Evolutionary conservation across 1,140 invertebrate genomes (phyloP).

Genomic region (Eumaeus atala): DNA sequence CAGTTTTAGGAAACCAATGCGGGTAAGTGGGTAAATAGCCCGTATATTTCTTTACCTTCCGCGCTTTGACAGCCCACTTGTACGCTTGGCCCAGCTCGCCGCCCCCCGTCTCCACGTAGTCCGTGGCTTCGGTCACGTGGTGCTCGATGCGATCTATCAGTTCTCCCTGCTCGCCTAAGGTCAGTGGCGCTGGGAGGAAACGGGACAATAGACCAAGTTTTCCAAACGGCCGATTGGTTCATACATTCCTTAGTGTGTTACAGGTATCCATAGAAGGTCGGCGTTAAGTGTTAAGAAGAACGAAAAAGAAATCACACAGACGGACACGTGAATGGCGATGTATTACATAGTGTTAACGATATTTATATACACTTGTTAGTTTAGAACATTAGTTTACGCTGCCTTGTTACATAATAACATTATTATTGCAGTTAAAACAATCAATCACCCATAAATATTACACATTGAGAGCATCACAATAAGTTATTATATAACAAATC

Average conservation of each 20-base stretch:
- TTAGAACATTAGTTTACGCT: constrained; percentile 23
- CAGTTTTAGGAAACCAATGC: constrained; percentile 18
- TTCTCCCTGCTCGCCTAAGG: constrained; percentile 83
- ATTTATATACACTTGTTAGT: constrained; percentile 29
- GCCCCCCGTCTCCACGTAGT: constrained; percentile 87
- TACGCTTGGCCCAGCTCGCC: constrained; percentile 85
- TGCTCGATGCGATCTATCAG: constrained; percentile 94
- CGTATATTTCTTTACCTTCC: constrained; percentile 89
- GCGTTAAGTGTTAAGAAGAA: constrained; percentile 38
- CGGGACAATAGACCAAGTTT: constrained; percentile 35
- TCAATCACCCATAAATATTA: not conserved
- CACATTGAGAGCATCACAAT: constrained; percentile 21
- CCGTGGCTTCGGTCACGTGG: constrained; percentile 86
- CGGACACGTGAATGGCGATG: constrained; percentile 37
- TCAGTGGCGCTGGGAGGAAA: constrained; percentile 54
- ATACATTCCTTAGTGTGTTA: constrained; percentile 49
- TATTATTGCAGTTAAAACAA: constrained; percentile 8
- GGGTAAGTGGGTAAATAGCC: constrained; percentile 4
- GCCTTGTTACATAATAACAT: constrained; percentile 49
- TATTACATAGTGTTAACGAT: constrained; percentile 25
- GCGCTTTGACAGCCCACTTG: constrained; percentile 88
- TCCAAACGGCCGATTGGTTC: constrained; percentile 54
- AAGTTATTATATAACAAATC: constrained; percentile 57
- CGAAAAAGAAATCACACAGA: constrained; percentile 27
- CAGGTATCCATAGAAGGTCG: constrained; percentile 37